A percentile compares a stretch with the other conserved stretches of the same genome.
phyloP scores from a whole-genome alignment of 2,888 invertebrate species.

The Ganaspis brasiliensis region DNA sequence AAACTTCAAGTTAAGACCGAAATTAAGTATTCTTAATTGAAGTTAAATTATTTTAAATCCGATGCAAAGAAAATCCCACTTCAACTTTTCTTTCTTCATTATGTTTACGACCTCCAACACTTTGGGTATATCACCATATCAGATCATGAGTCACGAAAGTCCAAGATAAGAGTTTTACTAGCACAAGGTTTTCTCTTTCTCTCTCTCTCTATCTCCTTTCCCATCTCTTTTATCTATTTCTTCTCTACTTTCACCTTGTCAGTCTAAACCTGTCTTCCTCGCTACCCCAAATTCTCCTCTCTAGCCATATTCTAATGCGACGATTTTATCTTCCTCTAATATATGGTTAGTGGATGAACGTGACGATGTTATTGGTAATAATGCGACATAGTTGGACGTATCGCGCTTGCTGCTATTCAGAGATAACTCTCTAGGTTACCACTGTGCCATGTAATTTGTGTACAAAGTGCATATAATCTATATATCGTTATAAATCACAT shows the following conservation, averaged over 20 bases:
- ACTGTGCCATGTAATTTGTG: constrained; percentile 35
- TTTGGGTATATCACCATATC: constrained; percentile 50
- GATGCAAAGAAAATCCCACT: constrained; percentile 1
- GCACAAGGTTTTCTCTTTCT: constrained; percentile 27
- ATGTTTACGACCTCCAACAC: constrained; percentile 54
- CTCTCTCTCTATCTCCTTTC: neutral
- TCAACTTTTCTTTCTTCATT: constrained; percentile 45
- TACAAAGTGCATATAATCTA: neutral
- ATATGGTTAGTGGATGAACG: constrained; percentile 40
- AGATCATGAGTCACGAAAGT: constrained; percentile 55
- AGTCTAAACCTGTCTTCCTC: constrained; percentile 27
- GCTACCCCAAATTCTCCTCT: constrained; percentile 7
- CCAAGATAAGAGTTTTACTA: constrained; percentile 40
- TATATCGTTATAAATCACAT: too few relatives aligned
- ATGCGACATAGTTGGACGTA: constrained; percentile 32
- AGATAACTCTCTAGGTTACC: constrained; percentile 36
- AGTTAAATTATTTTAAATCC: neutral
- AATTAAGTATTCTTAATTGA: too few relatives aligned
- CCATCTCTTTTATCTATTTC: constrained; percentile 6
- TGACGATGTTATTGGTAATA: constrained; percentile 43
- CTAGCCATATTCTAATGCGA: constrained; percentile 30
- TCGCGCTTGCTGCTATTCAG: constrained; percentile 34
- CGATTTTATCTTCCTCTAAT: constrained; percentile 35
- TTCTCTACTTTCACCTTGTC: constrained; percentile 12
- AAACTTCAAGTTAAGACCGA: too few relatives aligned